These are phyloP conservation scores for Arenaria interpres DNA, from an alignment of 2,113 vertebrate species.

Conservation along the genomic window DNA sequence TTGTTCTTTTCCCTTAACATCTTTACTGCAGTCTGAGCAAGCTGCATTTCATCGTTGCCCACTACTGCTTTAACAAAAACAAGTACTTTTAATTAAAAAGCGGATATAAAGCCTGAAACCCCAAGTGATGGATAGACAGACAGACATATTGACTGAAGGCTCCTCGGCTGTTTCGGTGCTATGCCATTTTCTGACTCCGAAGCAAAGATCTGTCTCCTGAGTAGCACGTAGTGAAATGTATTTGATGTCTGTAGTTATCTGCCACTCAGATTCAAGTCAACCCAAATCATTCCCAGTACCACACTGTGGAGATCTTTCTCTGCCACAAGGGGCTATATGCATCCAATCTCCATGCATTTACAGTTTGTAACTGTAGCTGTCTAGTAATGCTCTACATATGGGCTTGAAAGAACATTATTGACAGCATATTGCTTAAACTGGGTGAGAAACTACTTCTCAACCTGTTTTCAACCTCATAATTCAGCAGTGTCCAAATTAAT, in stretches of 20 bases:
- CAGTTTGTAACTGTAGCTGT: constrained; percentile 27
- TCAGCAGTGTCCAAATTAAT: constrained; percentile 74
- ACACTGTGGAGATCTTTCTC: not conserved
- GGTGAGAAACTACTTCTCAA: constrained; percentile 43
- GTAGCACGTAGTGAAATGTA: not conserved
- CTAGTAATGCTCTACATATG: constrained; percentile 13
- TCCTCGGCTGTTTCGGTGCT: not conserved
- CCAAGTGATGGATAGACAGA: not conserved
- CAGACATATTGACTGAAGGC: not conserved
- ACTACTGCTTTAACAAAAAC: not conserved
- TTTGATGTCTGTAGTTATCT: constrained; percentile 24
- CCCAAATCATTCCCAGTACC: not conserved
- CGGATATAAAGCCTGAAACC: not conserved
- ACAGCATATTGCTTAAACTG: constrained; percentile 34
- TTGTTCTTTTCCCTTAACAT: not conserved
- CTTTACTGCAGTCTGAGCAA: not conserved
- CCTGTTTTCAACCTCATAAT: constrained; percentile 65
- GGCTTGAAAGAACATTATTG: constrained; percentile 34
- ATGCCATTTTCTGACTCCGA: not conserved
- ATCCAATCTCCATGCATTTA: not conserved
- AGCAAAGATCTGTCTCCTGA: constrained; percentile 20
- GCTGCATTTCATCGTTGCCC: not conserved
- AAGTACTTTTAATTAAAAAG: not conserved
- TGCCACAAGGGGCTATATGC: not conserved
- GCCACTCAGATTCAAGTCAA: not conserved